Evolutionary conservation across 2,888 invertebrate genomes (phyloP), one percentile per base, ranked within the genome.

Genomic region (Chrysotoxum bicinctum): DNA sequence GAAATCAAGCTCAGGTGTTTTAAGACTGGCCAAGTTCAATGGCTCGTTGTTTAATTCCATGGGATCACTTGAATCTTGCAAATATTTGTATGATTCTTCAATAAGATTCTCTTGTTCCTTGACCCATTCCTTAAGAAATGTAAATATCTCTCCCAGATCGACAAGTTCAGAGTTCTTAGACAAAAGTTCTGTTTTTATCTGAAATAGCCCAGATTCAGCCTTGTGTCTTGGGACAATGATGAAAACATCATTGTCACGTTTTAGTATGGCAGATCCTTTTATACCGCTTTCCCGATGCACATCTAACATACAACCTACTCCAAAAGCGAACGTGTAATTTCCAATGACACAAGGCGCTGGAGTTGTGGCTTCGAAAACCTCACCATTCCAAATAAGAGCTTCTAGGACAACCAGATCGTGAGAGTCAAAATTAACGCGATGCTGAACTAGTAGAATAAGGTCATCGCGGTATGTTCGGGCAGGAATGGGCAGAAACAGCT

Each of bases 311-410:
- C 92, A 92, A 30, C 88, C 88, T 5, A 90, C 89, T 2, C 91
- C 92, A 56, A 87, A 88, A 0, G 87, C 81, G 48, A 75, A 77
- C 1, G 88, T 87, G 14, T 89, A 88, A 2, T 87, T 73, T n/a
- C 89, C 89, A 48, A 90, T 74, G 0, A 89, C 86, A 79, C 92
- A 92, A 2, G 91, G 91, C 4, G 90, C 87, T 0, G 90, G 90
- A 35, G 90, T 75, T 23, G 89, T 90, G 1, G 89, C 88, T 82
- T 91, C 90, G 70, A 92, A 92, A 0, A 89, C 88, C 16, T 91
- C 89, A 0, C 92, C 92, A 86, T 92, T 89, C 92, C 92, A 92
- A 9, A 92, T 89, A 0, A 92, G 89, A 35, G 91, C 89, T 74
- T 92, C 92, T 26, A 92, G 72, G 4, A 90, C 90, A 0, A 89